Conservation (phyloP, 2,888 invertebrate species). For the Erebia palarica region DNA sequence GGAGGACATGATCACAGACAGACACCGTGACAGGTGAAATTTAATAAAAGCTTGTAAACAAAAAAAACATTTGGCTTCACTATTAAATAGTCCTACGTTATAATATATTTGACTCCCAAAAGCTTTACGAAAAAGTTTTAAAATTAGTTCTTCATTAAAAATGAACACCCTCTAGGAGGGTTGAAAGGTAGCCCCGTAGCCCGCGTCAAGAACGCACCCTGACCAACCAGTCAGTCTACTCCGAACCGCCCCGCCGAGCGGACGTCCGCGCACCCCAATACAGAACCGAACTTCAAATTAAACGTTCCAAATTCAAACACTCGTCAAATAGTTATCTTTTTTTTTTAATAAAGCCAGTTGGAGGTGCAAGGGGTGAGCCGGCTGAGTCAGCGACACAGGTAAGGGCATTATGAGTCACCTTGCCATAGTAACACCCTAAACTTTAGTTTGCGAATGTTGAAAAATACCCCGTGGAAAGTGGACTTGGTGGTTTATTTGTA, state of each 20-base stretch:
- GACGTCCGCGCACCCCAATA: slow-evolving; percentile 73
- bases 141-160: not conserved
- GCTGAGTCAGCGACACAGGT: slow-evolving; percentile 76
- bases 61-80: too few species aligned
- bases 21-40: too few species aligned
- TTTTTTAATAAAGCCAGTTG: slow-evolving; percentile 29
- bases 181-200: slow-evolving; percentile 57
- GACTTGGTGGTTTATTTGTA: slow-evolving; percentile 24
- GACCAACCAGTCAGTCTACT: slow-evolving; percentile 64
- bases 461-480: slow-evolving; percentile 35
- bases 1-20: too few species aligned
- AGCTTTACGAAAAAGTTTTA: not conserved
- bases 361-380: slow-evolving; percentile 66
- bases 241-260: slow-evolving; percentile 69
- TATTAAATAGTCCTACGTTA: too few species aligned
- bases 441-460: slow-evolving; percentile 49
- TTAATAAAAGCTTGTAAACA: too few species aligned
- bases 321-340: slow-evolving; percentile 27
- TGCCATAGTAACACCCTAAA: slow-evolving; percentile 77
- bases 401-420: slow-evolving; percentile 62
- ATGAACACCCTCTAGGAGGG: slow-evolving; percentile 60
- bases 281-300: slow-evolving; percentile 45
- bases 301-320: slow-evolving; percentile 39
- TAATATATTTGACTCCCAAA: too few species aligned
- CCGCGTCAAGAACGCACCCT: slow-evolving; percentile 72